These are phyloP conservation scores for Bettongia penicillata DNA, from an alignment of 2,113 vertebrate genomes.

Conservation along the genomic window DNA sequence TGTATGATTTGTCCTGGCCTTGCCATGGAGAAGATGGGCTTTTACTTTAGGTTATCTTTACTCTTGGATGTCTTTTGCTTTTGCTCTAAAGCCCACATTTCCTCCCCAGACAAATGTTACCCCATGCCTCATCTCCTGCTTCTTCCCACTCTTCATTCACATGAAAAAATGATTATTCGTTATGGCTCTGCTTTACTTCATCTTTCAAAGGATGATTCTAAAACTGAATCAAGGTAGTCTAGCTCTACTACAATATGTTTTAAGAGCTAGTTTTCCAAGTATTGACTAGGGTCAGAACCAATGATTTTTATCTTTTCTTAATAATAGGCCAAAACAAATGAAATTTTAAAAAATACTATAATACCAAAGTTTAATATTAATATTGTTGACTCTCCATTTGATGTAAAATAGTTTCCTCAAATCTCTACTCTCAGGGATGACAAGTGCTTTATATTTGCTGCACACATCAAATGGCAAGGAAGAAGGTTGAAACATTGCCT, in stretches of 20 bases:
- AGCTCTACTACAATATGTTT: not conserved
- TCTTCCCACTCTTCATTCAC: not conserved
- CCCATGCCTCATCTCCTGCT: not conserved
- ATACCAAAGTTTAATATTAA: not conserved
- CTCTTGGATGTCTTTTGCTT: not conserved
- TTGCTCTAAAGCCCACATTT: not conserved
- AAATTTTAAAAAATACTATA: not conserved
- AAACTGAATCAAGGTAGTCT: not conserved
- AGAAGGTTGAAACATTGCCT: not conserved
- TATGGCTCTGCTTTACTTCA: not conserved
- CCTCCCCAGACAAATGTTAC: not conserved
- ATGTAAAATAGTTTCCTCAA: not conserved
- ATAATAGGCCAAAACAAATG: not conserved
- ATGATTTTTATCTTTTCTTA: not conserved
- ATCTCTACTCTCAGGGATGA: not conserved
- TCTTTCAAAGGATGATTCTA: not conserved
- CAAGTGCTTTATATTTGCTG: not conserved
- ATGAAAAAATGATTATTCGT: not conserved
- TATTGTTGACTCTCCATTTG: not conserved
- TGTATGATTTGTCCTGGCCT: not conserved
- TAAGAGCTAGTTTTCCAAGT: not conserved
- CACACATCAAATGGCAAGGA: not conserved
- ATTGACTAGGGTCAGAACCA: not conserved
- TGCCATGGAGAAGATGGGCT: not conserved
- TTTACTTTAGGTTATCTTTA: not conserved